Conservation (phyloP, 1,140 invertebrate species). For the Drosophila lacertosa region DNA sequence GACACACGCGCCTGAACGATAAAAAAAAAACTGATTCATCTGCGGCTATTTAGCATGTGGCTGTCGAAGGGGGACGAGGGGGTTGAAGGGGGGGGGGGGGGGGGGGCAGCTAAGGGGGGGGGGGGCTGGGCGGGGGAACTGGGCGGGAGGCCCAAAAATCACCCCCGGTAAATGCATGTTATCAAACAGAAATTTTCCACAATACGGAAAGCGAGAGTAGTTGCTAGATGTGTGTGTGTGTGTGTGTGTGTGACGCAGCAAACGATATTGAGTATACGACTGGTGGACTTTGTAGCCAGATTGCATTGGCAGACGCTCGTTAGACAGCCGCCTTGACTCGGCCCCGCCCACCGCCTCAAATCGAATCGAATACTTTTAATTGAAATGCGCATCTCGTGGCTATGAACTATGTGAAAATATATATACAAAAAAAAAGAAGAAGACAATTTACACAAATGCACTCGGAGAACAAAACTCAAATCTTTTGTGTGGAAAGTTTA, state of each 20-base stretch:
- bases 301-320: conserved; percentile 54
- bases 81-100: not conserved
- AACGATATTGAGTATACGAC: conserved; percentile 42
- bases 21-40: conserved; percentile 35
- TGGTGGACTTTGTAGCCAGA: conserved; percentile 58
- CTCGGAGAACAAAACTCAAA: too few species aligned
- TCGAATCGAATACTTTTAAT: conserved; percentile 39
- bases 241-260: conserved; percentile 24
- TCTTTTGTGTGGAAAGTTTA: too few species aligned
- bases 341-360: conserved; percentile 46
- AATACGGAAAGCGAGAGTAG: conserved; percentile 36
- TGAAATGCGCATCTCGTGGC: conserved; percentile 22
- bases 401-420: conserved; percentile 26
- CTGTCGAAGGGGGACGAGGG: not conserved
- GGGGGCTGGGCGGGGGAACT: conserved; percentile 50
- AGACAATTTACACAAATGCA: too few species aligned
- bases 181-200: conserved; percentile 28
- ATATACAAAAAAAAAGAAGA: too few species aligned
- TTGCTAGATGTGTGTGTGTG: conserved; percentile 21
- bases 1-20: conserved; percentile 38
- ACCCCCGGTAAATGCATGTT: conserved; percentile 50
- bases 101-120: not conserved
- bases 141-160: conserved; percentile 51
- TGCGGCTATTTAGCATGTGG: conserved; percentile 12
- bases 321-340: conserved; percentile 43